Evolutionary conservation across 2,113 vertebrate species (phyloP), one percentile per base, ranked within the genome.

Genomic region (Cnemophilus loriae): DNA sequence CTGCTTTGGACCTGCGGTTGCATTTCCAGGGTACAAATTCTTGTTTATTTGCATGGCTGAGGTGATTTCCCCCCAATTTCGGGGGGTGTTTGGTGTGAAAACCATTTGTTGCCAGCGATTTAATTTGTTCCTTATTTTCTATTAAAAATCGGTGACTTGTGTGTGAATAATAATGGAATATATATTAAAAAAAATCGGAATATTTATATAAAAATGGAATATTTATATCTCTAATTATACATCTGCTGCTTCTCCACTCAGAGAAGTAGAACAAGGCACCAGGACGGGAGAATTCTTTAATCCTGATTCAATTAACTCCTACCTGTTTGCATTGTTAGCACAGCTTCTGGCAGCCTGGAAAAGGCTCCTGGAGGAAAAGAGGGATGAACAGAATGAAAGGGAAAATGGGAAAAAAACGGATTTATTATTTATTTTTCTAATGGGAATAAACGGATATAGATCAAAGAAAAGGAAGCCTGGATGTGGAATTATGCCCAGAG

Each of bases 111-210:
- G 21, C 18, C 28, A 26, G 47, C 4, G 14, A 2, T 67, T 55
- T 6, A 1, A 44, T 32, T 9, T 3, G 6, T 39, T 49, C 26
- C 32, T 11, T 24, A 5, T 83, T 78, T 87, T 35, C 11, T 47
- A 1, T 35, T 13, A 21, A 24, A 23, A 78, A 33, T 8, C 1
- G 11, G 44, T 6, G 61, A 14, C 1, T 41, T 19, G 7, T 8
- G 9, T 7, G 27, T 27, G 9, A 15, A 1, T 27, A 3, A 49
- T 21, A 10, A 27, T 3, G 20, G 47, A 10, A 63, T 32, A 5
- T 18, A 4, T 35, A 18, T 8, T 1, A 4, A 46, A 14, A 35
- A 57, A 78, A 78, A 11, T 4, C 0, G 11, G 30, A 11, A 11
- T 30, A 6, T 65, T 19, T 2, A 2, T 30, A 8, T 42, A 23